A percentile compares a stretch with the other conserved stretches of the same genome.
Conservation (phyloP, 1,140 invertebrate genomes). For the Helicoverpa zea region DNA sequence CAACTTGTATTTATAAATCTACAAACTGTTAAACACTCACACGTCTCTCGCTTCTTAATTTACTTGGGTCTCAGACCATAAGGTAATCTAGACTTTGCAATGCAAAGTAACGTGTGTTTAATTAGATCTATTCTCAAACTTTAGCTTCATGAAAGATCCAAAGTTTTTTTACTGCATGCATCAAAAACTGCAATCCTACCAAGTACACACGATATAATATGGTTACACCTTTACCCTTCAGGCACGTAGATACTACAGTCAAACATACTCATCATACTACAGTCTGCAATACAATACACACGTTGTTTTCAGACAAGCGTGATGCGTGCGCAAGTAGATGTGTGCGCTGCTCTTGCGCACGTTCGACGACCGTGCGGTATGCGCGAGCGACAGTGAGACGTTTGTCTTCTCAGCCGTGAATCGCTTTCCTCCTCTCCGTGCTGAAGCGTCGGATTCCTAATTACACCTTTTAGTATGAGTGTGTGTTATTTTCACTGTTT, state of each 20-base stretch:
- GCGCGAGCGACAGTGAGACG: conserved; percentile 40
- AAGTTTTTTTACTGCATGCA: no score
- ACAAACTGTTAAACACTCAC: no score
- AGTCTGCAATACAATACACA: neutral
- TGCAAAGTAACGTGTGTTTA: no score
- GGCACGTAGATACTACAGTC: neutral
- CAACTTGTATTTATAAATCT: no score
- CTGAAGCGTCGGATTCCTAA: conserved; percentile 3
- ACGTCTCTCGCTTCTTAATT: no score
- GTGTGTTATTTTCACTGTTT: no score
- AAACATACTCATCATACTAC: neutral
- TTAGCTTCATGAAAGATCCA: no score
- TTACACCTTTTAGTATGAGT: neutral
- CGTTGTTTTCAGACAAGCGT: neutral
- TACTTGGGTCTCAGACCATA: no score
- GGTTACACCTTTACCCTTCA: neutral
- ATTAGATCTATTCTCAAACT: no score
- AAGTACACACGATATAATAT: no score
- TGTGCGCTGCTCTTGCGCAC: neutral
- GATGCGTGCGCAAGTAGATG: conserved; percentile 24
- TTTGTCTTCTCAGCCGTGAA: conserved; percentile 45
- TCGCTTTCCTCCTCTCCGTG: conserved; percentile 41
- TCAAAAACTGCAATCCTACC: no score
- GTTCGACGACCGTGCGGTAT: conserved; percentile 41
- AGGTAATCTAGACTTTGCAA: no score